Evolutionary conservation across 1,140 invertebrate genomes (phyloP), one percentile per base, ranked within the genome.

Genomic region (Matsumurasca onukii): DNA sequence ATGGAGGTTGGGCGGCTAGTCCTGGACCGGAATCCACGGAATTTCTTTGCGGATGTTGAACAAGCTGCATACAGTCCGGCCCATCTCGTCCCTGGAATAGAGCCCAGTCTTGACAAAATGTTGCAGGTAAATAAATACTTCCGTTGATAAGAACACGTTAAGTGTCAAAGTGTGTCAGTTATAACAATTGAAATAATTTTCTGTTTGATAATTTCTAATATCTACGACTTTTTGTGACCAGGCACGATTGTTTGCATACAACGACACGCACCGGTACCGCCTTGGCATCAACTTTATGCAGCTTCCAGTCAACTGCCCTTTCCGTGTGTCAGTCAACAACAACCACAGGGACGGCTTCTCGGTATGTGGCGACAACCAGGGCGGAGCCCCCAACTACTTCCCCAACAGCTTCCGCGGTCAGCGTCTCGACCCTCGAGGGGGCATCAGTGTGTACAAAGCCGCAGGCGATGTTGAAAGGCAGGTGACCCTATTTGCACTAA

Each of bases 1-100:
- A 95, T 95, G 65, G 89, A 88, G 5, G 95, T 98, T 2, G 97
- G 97, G 1, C 90, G 90, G 79, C 77, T 99, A 70, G 89, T 94
- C 0, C 82, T 99, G 27, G 88, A 97, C 78, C 83, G 87, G 59
- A 97, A 97, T 79, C 92, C 96, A 0, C 87, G 86, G 70, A 98
- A 98, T 78, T 97, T 97, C 79, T 97, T 96, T 79, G 87, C 92
- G 45, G 93, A 97, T 76, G 88, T 99, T 5, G 97, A 99, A 79
- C 97, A 99, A 82, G 82, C 93, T 34, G 95, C 95, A 1, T 98
- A 98, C 79, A 89, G 88, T 76, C 97, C 97, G 0, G 87, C 92
- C n/a, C 91, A 98, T 77, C 76, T 99, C 81, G 86, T 95, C 65
- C 95, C 95, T 24, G 90, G 95, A 15, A 94, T 98, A 76, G 88